Percentiles rank a stretch among this genome's conserved stretches.
Conservation (phyloP, 1,140 invertebrate genomes). For the Pararge aegeria region DNA sequence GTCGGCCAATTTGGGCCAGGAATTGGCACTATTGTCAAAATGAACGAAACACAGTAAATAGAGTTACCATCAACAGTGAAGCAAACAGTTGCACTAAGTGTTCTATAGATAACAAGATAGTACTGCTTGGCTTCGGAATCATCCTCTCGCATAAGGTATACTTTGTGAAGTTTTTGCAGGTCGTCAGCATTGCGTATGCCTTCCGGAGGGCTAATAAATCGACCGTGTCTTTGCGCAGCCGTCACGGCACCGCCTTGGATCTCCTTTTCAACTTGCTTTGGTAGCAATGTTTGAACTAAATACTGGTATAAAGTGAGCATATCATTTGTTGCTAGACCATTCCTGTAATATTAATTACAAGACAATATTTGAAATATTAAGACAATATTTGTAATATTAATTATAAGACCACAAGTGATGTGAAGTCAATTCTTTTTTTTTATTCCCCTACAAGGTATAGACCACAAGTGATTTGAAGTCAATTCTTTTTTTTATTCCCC, state of each 20-base stretch:
- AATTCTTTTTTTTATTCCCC: too few relatives aligned
- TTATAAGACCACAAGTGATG: too few relatives aligned
- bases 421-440: too few relatives aligned
- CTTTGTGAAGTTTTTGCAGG: constrained; percentile 85
- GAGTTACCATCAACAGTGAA: constrained; percentile 85
- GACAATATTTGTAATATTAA: too few relatives aligned
- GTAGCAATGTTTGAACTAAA: constrained; percentile 87
- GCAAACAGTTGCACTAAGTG: constrained; percentile 89
- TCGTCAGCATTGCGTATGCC: constrained; percentile 82
- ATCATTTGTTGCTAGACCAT: constrained; percentile 89
- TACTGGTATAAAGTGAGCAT: constrained; percentile 92
- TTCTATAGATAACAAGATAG: constrained; percentile 89
- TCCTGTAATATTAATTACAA: constrained; percentile 80
- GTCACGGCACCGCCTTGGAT: constrained; percentile 82
- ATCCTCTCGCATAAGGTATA: constrained; percentile 83
- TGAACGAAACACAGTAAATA: too few relatives aligned
- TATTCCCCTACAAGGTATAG: too few relatives aligned
- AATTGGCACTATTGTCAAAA: too few relatives aligned
- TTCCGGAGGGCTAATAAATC: constrained; percentile 64
- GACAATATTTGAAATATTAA: neutral
- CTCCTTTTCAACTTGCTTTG: constrained; percentile 87
- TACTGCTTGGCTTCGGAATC: constrained; percentile 82
- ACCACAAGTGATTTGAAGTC: too few relatives aligned
- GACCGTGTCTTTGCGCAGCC: constrained; percentile 64
- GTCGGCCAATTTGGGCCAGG: too few relatives aligned